A percentile compares a stretch with the other conserved stretches of the same genome.
phyloP scores from a whole-genome alignment of 2,888 invertebrate genomes.

The Aporophyla nigra region DNA sequence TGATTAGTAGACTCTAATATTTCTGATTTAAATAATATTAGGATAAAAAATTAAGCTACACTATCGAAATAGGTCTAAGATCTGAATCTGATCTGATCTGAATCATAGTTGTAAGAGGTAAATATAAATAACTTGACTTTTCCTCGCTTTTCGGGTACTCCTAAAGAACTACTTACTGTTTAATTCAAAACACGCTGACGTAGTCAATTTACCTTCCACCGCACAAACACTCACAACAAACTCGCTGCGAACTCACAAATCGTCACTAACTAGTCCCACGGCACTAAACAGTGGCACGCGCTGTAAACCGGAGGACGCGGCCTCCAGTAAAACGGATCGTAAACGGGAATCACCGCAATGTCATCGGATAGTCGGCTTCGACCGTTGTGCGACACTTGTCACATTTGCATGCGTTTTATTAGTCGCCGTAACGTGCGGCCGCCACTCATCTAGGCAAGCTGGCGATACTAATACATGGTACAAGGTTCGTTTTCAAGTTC shows the following conservation, averaged over 20 bases:
- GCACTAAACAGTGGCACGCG: constrained; percentile 51
- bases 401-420: constrained; percentile 53
- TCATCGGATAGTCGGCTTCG: constrained; percentile 17
- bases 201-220: not conserved
- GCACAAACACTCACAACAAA: constrained; percentile 22
- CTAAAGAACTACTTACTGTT: not conserved
- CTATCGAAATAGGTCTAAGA: too few species aligned
- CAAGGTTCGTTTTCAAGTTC: constrained; percentile 1
- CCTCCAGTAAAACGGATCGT: constrained; percentile 56
- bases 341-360: constrained; percentile 56
- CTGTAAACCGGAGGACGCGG: constrained; percentile 36
- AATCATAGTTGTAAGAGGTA: too few species aligned
- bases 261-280: constrained; percentile 42
- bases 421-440: constrained; percentile 5
- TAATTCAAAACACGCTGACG: constrained; percentile 2
- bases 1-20: too few species aligned
- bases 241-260: constrained; percentile 31
- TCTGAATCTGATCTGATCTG: too few species aligned
- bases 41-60: too few species aligned
- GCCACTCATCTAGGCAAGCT: constrained; percentile 1
- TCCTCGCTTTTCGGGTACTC: not conserved
- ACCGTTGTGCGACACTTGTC: constrained; percentile 24
- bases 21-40: too few species aligned
- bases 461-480: constrained; percentile 9
- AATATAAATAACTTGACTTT: too few species aligned